Percentiles rank a stretch among this genome's conserved stretches.
phyloP scores from a whole-genome alignment of 2,888 invertebrate genomes.

The Athalia circularis region DNA sequence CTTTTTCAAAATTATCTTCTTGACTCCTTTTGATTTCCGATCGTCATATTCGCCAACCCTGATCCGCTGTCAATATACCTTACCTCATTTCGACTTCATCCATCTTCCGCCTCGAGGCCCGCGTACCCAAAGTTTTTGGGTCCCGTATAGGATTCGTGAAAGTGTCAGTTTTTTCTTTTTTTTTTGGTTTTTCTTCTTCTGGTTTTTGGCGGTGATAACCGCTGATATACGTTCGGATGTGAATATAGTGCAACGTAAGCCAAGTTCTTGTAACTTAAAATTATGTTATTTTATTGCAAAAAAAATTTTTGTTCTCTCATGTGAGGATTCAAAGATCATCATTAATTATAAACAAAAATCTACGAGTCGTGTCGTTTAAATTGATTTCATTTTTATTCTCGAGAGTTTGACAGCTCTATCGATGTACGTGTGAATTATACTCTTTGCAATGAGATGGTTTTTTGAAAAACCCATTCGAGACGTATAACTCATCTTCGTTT shows the following conservation, averaged over 20 bases:
- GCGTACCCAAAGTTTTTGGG: not conserved
- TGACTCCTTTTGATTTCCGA: not conserved
- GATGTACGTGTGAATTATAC: not conserved
- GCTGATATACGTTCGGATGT: constrained; percentile 13
- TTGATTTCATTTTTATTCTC: not conserved
- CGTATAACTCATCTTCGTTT: not conserved
- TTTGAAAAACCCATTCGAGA: not conserved
- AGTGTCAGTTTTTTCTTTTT: too few species aligned
- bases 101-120: not conserved
- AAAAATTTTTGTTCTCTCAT: not conserved
- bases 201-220: constrained; percentile 6
- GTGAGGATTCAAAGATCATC: constrained; percentile 8
- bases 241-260: constrained; percentile 39
- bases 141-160: constrained; percentile 1
- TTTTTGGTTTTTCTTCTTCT: not conserved
- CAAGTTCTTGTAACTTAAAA: constrained; percentile 1
- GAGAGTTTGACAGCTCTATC: constrained; percentile 18
- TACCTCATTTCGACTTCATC: not conserved
- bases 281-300: too few species aligned
- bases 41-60: too few species aligned
- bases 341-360: too few species aligned
- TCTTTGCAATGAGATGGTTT: too few species aligned
- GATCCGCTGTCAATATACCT: too few species aligned
- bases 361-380: not conserved
- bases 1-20: not conserved